Conservation (phyloP, 2,797 vertebrate genomes). For the Myotis findleyi region DNA sequence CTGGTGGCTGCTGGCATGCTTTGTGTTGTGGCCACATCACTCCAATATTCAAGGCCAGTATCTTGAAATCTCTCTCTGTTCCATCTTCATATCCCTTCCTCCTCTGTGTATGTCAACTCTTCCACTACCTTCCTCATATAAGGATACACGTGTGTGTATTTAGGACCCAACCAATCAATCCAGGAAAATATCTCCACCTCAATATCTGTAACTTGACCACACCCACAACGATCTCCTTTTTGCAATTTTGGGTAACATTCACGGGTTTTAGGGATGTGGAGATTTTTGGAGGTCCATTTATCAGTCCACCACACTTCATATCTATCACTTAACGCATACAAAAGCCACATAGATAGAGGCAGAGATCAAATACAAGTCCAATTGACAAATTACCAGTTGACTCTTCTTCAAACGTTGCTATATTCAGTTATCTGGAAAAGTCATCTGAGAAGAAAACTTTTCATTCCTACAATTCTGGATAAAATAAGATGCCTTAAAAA, state of each 20-base stretch:
- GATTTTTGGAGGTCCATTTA: not conserved
- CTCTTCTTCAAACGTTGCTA: conserved; percentile 3
- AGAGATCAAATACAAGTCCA: conserved; percentile 25
- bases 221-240: not conserved
- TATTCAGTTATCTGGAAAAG: not conserved
- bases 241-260: not conserved
- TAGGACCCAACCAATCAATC: not conserved
- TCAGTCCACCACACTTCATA: not conserved
- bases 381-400: not conserved
- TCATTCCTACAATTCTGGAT: not conserved
- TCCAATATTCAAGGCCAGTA: not conserved
- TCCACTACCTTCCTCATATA: not conserved
- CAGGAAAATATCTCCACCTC: not conserved
- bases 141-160: not conserved
- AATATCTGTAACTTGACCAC: conserved; percentile 10
- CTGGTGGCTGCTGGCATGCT: not conserved
- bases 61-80: not conserved
- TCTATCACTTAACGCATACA: not conserved
- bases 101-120: not conserved
- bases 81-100: not conserved
- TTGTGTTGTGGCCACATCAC: not conserved
- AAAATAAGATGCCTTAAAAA: conserved; percentile 3
- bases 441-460: not conserved
- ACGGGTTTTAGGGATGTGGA: not conserved
- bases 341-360: conserved; percentile 16